phyloP scores from a whole-genome alignment of 2,113 vertebrate genomes.

The Leiothrix lutea region DNA sequence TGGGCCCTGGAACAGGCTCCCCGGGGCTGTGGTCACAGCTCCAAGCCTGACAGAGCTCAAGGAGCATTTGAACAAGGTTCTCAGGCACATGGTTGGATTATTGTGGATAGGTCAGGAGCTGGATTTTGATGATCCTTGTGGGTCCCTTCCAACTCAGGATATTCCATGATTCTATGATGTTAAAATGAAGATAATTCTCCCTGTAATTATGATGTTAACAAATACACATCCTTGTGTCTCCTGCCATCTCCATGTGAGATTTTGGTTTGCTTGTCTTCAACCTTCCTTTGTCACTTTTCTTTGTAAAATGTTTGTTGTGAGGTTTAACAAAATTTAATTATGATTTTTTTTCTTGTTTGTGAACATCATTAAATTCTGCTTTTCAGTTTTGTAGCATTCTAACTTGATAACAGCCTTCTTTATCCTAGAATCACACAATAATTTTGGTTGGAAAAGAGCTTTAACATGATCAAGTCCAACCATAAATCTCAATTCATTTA shows the following conservation, averaged over 20 bases:
- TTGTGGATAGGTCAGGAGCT: background rate
- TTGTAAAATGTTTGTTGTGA: background rate
- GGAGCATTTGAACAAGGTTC: accelerated
- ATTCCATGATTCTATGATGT: background rate
- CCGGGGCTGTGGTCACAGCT: background rate
- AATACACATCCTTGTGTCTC: background rate
- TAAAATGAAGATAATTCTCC: background rate
- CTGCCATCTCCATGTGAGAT: background rate
- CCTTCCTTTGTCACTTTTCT: background rate
- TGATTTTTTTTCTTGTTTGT: background rate
- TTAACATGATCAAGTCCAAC: background rate
- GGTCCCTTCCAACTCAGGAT: background rate
- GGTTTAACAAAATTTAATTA: background rate
- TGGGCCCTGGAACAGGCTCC: background rate
- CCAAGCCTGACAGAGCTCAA: background rate
- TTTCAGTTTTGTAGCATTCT: background rate
- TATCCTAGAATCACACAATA: background rate
- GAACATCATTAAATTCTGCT: background rate
- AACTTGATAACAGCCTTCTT: background rate
- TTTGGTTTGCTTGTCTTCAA: background rate
- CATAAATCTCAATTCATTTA: background rate
- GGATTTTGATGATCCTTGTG: background rate
- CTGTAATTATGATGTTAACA: background rate
- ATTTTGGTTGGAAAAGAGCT: background rate
- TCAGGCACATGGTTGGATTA: too few species aligned